Evolutionary conservation across 2,113 vertebrate species (phyloP).

Genomic region (Philantomba maxwellii): DNA sequence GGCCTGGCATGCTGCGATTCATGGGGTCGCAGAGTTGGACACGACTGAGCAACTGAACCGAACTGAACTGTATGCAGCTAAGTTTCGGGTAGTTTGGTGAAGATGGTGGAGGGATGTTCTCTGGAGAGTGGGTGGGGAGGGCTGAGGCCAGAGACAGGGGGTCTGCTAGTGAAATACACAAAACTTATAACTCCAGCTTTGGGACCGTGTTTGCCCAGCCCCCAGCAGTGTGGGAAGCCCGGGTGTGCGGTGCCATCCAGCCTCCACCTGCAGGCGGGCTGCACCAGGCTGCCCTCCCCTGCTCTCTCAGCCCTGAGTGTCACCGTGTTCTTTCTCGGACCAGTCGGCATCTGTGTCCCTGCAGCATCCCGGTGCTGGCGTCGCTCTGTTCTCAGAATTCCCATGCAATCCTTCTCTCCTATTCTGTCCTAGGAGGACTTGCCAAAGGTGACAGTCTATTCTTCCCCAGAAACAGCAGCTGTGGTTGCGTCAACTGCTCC

Average conservation of each 20-base stretch:
- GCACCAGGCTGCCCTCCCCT: not conserved
- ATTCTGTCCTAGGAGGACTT: not conserved
- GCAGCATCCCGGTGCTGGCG: rapidly evolving
- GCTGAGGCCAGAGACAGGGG: not conserved
- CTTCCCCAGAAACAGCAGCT: not conserved
- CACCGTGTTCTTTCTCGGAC: not conserved
- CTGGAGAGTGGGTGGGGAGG: not conserved
- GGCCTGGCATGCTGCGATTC: no score
- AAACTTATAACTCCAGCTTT: not conserved
- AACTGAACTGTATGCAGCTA: no score
- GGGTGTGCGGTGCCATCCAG: rapidly evolving
- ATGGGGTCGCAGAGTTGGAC: no score
- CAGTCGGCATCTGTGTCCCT: rapidly evolving
- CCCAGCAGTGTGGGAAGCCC: not conserved
- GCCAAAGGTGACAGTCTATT: rapidly evolving
- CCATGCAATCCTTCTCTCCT: rapidly evolving
- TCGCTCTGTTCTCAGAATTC: not conserved
- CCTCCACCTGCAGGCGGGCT: not conserved
- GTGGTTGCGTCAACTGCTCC: not conserved
- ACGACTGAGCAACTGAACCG: no score
- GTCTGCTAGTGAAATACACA: not conserved
- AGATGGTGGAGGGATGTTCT: not conserved
- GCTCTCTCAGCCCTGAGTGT: not conserved
- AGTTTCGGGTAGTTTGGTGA: rapidly evolving
- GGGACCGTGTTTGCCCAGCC: rapidly evolving